Evolutionary conservation across 2,888 invertebrate species (phyloP).

Genomic region (Scelioninae gen. 1): DNA sequence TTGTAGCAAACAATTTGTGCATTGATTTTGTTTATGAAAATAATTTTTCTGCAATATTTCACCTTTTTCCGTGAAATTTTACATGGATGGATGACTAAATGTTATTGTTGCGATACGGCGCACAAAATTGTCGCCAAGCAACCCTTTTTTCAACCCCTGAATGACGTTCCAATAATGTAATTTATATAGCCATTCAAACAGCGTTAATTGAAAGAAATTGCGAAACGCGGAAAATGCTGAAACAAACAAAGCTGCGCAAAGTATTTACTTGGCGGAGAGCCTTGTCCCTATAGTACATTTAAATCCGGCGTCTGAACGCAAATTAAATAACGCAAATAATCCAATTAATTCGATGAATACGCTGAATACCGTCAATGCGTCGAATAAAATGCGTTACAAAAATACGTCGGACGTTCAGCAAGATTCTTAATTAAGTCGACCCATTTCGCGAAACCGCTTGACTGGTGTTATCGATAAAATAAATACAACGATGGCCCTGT

Average conservation of each 20-base stretch:
- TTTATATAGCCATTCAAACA: constrained; percentile 16
- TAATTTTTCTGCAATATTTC: too few species aligned
- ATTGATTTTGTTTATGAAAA: too few species aligned
- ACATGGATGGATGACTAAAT: constrained; percentile 12
- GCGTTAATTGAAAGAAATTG: constrained; percentile 44
- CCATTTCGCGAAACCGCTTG: constrained; percentile 31
- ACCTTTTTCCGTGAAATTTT: neutral
- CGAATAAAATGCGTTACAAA: constrained; percentile 47
- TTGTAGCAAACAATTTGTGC: too few species aligned
- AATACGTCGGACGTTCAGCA: constrained; percentile 27
- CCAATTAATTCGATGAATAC: constrained; percentile 53
- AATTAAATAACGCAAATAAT: constrained; percentile 59
- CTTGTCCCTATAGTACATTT: neutral
- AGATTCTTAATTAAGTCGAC: constrained; percentile 56
- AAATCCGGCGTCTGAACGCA: constrained; percentile 44
- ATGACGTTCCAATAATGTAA: too few species aligned
- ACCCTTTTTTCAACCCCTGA: neutral
- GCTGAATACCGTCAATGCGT: constrained; percentile 34
- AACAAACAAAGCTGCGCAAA: constrained; percentile 24
- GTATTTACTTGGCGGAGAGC: constrained; percentile 18
- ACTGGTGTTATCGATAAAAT: constrained; percentile 42
- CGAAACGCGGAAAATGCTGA: constrained; percentile 17
- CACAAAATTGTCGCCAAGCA: constrained; percentile 5
- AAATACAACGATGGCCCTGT: constrained; percentile 22
- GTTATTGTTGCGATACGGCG: neutral